Conservation (phyloP, 1,140 invertebrate genomes). For the Calephelis nemesis region DNA sequence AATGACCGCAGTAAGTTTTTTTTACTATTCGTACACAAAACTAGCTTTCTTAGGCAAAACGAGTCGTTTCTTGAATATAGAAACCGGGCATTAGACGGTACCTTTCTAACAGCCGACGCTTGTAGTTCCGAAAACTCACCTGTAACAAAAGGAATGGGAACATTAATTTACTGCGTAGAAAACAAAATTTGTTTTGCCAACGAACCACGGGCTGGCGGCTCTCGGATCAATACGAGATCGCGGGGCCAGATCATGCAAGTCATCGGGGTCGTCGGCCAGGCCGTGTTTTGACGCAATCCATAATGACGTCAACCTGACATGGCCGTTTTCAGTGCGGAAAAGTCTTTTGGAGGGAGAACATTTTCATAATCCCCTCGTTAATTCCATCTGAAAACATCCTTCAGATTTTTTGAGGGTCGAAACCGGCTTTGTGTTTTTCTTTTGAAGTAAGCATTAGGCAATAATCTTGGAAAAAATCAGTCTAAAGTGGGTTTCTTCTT, state of each 20-base stretch:
- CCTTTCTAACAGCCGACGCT: neutral
- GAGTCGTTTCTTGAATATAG: too few relatives aligned
- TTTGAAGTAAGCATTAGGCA: too few relatives aligned
- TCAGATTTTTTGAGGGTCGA: neutral
- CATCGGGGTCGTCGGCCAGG: constrained; percentile 64
- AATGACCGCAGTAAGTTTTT: too few relatives aligned
- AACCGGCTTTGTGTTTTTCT: neutral
- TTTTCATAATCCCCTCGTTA: constrained; percentile 28
- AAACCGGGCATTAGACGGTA: too few relatives aligned
- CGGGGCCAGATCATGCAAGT: constrained; percentile 59
- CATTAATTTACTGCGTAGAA: constrained; percentile 7
- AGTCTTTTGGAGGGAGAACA: constrained; percentile 30
- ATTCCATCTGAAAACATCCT: constrained; percentile 20
- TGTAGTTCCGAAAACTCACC: constrained; percentile 44
- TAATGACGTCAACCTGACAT: constrained; percentile 55
- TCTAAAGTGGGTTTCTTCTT: too few relatives aligned
- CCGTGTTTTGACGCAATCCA: constrained; percentile 61
- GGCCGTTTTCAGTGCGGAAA: constrained; percentile 31
- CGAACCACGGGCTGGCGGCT: constrained; percentile 39
- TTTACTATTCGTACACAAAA: too few relatives aligned
- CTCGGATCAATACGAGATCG: constrained; percentile 60
- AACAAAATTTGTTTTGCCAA: constrained; percentile 16
- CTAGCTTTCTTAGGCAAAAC: too few relatives aligned
- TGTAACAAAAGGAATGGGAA: constrained; percentile 45
- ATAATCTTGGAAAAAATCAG: too few relatives aligned